phyloP scores from a whole-genome alignment of 53 echinoderm and acorn worm species.

The Glandiceps talaboti region DNA sequence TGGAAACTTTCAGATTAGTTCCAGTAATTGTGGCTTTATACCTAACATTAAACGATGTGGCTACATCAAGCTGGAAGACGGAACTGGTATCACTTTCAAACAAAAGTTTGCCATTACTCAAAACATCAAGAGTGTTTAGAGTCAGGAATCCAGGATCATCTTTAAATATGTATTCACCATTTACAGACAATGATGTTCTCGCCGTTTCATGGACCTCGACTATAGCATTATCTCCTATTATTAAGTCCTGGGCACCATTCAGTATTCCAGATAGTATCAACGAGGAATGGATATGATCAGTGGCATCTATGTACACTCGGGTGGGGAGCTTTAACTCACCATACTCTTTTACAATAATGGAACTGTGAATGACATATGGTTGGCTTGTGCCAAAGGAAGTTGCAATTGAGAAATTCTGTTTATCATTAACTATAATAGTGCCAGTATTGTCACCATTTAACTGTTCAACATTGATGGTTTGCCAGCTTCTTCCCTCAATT shows the following conservation, averaged over 20 bases:
- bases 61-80: slow-evolving; percentile 24
- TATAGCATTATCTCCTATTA: slow-evolving; percentile 36
- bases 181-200: slow-evolving; percentile 39
- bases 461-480: slow-evolving; percentile 23
- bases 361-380: slow-evolving; percentile 42
- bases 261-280: slow-evolving; percentile 48
- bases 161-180: slow-evolving; percentile 24
- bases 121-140: slow-evolving; percentile 35
- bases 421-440: slow-evolving; percentile 25
- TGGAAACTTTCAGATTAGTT: slow-evolving; percentile 36
- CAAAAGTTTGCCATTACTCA: slow-evolving; percentile 36
- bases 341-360: slow-evolving; percentile 43
- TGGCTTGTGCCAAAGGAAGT: slow-evolving; percentile 34
- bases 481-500: slow-evolving; percentile 18
- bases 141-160: slow-evolving; percentile 60
- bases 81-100: slow-evolving; percentile 17
- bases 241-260: slow-evolving; percentile 43
- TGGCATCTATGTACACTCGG: slow-evolving; percentile 33
- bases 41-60: slow-evolving; percentile 32
- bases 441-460: slow-evolving; percentile 64
- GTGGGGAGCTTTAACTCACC: slow-evolving; percentile 57
- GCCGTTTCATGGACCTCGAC: slow-evolving; percentile 34
- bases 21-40: slow-evolving; percentile 32
- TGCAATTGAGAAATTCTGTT: slow-evolving; percentile 56
- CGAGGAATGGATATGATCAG: slow-evolving; percentile 11